phyloP scores from a whole-genome alignment of 2,888 invertebrate species.

The Eueremaeus valkanovi region DNA sequence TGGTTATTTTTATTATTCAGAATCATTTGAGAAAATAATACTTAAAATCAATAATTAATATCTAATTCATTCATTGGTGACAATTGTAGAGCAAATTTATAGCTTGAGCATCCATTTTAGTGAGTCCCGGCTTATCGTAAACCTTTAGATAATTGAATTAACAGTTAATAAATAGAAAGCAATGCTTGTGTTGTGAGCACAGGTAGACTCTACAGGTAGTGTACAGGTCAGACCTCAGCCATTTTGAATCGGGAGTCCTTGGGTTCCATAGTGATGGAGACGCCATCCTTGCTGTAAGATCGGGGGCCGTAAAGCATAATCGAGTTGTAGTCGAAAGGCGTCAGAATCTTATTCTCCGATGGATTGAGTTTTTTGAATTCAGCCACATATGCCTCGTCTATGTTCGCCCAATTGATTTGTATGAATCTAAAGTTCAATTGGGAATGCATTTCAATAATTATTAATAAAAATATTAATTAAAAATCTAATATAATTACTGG shows the following conservation, averaged over 20 bases:
- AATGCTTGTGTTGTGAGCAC: too few species aligned
- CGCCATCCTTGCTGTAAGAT: conserved; percentile 32
- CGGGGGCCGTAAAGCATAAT: conserved; percentile 36
- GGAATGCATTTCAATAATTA: too few species aligned
- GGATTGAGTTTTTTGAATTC: conserved; percentile 32
- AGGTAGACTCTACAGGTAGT: too few species aligned
- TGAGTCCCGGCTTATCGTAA: conserved; percentile 38
- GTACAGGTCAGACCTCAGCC: conserved; percentile 8
- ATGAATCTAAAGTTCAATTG: not conserved
- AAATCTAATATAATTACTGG: too few species aligned
- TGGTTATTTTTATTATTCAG: too few species aligned
- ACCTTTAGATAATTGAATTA: not conserved
- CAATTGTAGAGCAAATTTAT: conserved; percentile 37
- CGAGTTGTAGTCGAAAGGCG: conserved; percentile 37
- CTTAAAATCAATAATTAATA: too few species aligned
- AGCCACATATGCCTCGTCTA: not conserved
- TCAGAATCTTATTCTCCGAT: conserved; percentile 33
- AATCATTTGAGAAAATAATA: too few species aligned
- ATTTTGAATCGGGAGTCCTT: conserved; percentile 15
- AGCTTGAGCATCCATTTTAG: conserved; percentile 29
- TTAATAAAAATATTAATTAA: too few species aligned
- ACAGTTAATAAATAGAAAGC: too few species aligned
- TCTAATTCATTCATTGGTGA: too few species aligned
- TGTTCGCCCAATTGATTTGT: conserved; percentile 35
- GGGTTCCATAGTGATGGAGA: conserved; percentile 31